Conservation (phyloP, 2,797 vertebrate species). For the Sebastes steindachneri region DNA sequence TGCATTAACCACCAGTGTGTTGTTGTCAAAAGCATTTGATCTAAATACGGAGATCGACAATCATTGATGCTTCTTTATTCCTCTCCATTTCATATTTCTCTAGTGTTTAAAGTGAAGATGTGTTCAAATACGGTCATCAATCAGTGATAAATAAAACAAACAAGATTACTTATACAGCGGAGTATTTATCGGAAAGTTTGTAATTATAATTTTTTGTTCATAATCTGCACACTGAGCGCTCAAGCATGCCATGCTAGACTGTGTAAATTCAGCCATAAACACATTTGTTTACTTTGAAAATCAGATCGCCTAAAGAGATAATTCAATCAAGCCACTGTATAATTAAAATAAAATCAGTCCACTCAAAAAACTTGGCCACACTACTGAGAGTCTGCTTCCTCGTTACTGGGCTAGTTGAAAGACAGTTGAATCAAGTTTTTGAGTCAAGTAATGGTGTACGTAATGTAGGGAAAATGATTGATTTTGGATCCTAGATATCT, state of each 20-base stretch:
- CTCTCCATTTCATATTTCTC: constrained; percentile 11
- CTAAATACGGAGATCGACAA: constrained; percentile 51
- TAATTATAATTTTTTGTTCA: constrained; percentile 44
- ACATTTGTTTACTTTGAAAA: constrained; percentile 61
- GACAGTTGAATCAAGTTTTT: constrained; percentile 31
- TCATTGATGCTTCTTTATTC: constrained; percentile 14
- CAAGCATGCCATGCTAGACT: constrained; percentile 44
- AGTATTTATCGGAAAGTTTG: constrained; percentile 45
- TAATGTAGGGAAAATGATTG: constrained; percentile 29
- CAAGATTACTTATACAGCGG: constrained; percentile 13
- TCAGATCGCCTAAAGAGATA: constrained; percentile 41
- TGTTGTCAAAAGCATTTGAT: constrained; percentile 52
- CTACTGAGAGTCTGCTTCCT: constrained; percentile 25
- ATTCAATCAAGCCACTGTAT: constrained; percentile 51
- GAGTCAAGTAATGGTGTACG: constrained; percentile 10
- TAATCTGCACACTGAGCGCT: constrained; percentile 42
- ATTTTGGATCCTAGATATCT: constrained; percentile 44
- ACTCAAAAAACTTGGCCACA: constrained; percentile 25
- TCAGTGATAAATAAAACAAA: background rate
- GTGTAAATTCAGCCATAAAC: constrained; percentile 44
- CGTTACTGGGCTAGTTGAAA: constrained; percentile 29
- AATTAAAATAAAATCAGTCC: constrained; percentile 31
- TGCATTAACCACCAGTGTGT: constrained; percentile 64
- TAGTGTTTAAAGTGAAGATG: background rate
- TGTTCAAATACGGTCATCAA: constrained; percentile 18